phyloP scores from a whole-genome alignment of 1,140 invertebrate genomes.

The Tachypleus tridentatus region DNA sequence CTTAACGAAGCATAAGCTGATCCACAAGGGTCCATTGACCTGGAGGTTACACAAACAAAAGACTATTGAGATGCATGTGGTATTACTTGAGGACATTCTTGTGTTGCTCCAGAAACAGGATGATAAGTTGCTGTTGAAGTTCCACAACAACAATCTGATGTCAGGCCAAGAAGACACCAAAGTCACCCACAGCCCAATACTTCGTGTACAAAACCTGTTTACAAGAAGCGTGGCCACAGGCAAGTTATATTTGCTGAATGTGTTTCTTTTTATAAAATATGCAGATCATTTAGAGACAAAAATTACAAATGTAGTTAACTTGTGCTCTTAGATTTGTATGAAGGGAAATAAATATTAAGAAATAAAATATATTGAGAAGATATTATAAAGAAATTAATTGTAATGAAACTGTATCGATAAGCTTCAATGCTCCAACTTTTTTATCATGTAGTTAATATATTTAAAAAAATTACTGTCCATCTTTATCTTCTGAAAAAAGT shows the following conservation, averaged over 20 bases:
- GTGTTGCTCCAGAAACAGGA: constrained; percentile 76
- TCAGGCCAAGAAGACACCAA: constrained; percentile 37
- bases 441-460: too few species aligned
- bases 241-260: constrained; percentile 29
- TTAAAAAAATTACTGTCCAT: too few species aligned
- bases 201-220: constrained; percentile 55
- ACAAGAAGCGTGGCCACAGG: constrained; percentile 67
- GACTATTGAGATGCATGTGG: constrained; percentile 67
- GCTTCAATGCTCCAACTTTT: too few species aligned
- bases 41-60: constrained; percentile 58
- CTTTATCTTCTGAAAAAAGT: too few species aligned
- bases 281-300: too few species aligned
- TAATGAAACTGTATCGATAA: too few species aligned
- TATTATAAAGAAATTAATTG: too few species aligned
- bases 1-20: constrained; percentile 61
- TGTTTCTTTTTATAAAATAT: too few species aligned
- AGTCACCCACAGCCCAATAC: constrained; percentile 53
- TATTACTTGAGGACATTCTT: constrained; percentile 74
- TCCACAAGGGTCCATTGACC: constrained; percentile 71
- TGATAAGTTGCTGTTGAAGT: constrained; percentile 71
- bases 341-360: too few species aligned
- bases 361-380: too few species aligned
- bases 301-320: too few species aligned
- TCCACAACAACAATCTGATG: constrained; percentile 42
- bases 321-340: too few species aligned